Base-by-base conservation (phyloP, 2,888 invertebrate genomes). In the Watsonalla binaria region DNA sequence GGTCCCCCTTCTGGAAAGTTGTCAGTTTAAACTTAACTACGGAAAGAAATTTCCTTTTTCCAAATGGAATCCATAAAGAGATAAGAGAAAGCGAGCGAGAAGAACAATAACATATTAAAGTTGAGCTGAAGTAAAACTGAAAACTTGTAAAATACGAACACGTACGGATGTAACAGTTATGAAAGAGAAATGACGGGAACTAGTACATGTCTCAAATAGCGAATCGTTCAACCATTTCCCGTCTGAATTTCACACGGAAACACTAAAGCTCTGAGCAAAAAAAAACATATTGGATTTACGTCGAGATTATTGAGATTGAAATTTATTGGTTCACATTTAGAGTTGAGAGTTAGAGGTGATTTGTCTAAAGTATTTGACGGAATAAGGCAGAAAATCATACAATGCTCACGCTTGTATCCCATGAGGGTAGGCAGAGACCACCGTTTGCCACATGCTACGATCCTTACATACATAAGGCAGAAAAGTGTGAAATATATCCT, bases 171-270 rank as follows among this genome's bases (percentile, higher is more conserved):
- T 15, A 14, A 15, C 14, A 49, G 37, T 37, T 49, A 39, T 49
- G 14, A 37, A 39, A 49, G 49, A 37, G 37, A 49, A 37, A 49
- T 37, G 49, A 49, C 37, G 9, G 49, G 14, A 49, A 34, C 34
- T 48, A 35, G n/a, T 47, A 47, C 49, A 49, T n/a, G 49, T 49
- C 37, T 49, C 6, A 37, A 13, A 37, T 49, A 13, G 14, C 49
- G 49, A 37, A 11, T 9, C 37, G 49, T 49, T 49, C 37, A 49
- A 49, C 49, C 37, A 49, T 49, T 49, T 49, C 49, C 49, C 14
- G 14, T 49, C 37, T 15, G 15, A 37, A 37, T 37, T 49, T 49
- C 37, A 49, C 37, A 49, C 49, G 49, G 49, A 49, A 49, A 37
- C 14, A 49, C 37, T 49, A 47, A 11, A 39, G 49, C 37, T 39